phyloP scores from a whole-genome alignment of 2,888 invertebrate genomes.

The Congeria kusceri region DNA sequence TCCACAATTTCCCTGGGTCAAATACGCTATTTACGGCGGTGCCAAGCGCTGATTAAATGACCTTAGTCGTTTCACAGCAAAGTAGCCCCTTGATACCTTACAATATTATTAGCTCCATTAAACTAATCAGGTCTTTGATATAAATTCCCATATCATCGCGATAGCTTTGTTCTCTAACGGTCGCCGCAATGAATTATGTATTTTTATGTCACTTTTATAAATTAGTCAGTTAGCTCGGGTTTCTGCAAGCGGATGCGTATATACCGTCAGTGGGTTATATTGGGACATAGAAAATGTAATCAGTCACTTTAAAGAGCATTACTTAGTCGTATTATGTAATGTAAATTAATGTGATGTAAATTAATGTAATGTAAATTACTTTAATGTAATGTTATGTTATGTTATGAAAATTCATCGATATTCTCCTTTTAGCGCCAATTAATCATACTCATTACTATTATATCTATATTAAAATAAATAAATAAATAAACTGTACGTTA shows the following conservation, averaged over 20 bases:
- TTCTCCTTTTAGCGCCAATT: too few species aligned
- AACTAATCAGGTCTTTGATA: conserved; percentile 46
- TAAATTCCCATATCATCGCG: conserved; percentile 32
- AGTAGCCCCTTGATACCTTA: conserved; percentile 36
- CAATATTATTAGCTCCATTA: conserved; percentile 59
- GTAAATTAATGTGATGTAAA: too few species aligned
- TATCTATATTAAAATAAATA: too few species aligned
- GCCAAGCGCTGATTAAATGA: conserved; percentile 29
- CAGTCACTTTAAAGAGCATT: too few species aligned
- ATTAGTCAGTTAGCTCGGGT: conserved; percentile 42
- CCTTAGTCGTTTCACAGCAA: conserved; percentile 30
- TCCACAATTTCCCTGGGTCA: not conserved
- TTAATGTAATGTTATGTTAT: too few species aligned
- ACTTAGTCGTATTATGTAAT: too few species aligned
- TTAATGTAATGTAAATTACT: too few species aligned
- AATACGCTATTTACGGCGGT: not conserved
- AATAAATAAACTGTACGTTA: too few species aligned
- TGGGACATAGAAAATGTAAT: too few species aligned
- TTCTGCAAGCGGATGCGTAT: conserved; percentile 32
- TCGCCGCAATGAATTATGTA: conserved; percentile 62
- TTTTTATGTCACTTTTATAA: conserved; percentile 55
- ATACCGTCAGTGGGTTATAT: too few species aligned
- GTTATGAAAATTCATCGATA: too few species aligned
- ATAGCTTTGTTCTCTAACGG: conserved; percentile 57
- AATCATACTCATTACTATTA: too few species aligned